Base-by-base conservation (phyloP, 2,797 vertebrate genomes). In the Scolopax bukidnonensis region DNA sequence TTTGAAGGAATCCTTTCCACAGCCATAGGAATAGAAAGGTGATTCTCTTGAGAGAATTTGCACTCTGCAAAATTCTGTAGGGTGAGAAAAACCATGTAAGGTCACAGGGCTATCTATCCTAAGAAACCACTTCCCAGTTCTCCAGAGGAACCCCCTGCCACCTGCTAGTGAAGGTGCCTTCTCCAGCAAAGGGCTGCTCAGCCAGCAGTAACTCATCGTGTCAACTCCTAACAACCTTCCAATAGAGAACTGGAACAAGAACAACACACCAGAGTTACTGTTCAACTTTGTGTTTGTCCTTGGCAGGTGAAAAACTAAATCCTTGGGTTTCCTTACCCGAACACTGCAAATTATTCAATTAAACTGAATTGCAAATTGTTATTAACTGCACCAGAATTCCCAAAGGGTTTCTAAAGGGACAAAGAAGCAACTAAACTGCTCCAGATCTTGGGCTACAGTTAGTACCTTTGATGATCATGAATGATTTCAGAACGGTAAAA, bases 71-170 rank as follows among this genome's bases (percentile, higher is more conserved):
- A 45, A 12, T 28, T 3, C 50, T n/a, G 53, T 24, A 33, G 53
- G 28, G 25, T 6, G 3, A 84, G 20, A 86, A 84, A 69, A 56
- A 9, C 0, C 28, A 24, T 0, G 0, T 7, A 43, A 68, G 20
- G 30, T 48, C 54, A 59, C 0, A 0, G 45, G 69, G n/a, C n/a
- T 79, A 30, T 11, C 71, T 28, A 11, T 41, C 16, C 40, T 24
- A 47, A n/a, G 60, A 59, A 73, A 54, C 28, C 30, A 3, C 36
- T 33, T 69, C 36, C 53, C 59, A 36, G 4, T 45, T 67, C 53
- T 76, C 47, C 36, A 59, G 12, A 63, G 54, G 64, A 95, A 69
- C n/a, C 36, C 5, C 9, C 51, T 54, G 45, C 28, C 69, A 45
- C 24, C 18, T 56, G 38, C 20, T 19, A 10, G 21, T 11, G 24